A percentile compares a stretch with the other conserved stretches of the same genome.
These are phyloP conservation scores for Erpornis zantholeuca DNA, from an alignment of 2,113 vertebrate species.

Conservation along the genomic window DNA sequence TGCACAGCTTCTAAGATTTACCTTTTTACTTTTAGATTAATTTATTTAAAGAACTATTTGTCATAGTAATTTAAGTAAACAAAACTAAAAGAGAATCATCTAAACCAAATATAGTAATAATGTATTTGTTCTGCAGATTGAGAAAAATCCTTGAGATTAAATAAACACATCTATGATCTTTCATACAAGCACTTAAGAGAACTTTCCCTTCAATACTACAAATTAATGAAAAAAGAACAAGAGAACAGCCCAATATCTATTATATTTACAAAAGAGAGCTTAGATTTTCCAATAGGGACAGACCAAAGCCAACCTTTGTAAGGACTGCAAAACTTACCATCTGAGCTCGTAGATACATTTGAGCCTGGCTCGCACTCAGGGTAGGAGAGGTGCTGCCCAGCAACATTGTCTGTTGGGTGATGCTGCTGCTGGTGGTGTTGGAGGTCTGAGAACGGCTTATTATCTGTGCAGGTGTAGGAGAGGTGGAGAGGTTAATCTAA, in stretches of 20 bases:
- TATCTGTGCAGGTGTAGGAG: slow-evolving; percentile 87
- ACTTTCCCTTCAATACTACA: not conserved
- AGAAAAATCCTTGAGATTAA: not conserved
- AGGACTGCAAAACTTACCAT: slow-evolving; percentile 77
- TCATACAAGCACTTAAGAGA: not conserved
- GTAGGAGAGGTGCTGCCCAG: slow-evolving; percentile 87
- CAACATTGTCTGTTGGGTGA: slow-evolving; percentile 92
- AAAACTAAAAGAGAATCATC: not conserved
- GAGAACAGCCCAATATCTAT: not conserved
- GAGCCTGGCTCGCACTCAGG: slow-evolving; percentile 88
- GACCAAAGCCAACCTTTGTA: not conserved
- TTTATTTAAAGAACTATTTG: not conserved
- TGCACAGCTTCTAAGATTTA: not conserved
- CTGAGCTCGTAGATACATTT: slow-evolving; percentile 95
- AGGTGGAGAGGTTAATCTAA: slow-evolving; percentile 89
- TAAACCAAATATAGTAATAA: not conserved
- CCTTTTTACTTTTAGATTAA: not conserved
- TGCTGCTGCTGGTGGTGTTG: slow-evolving; percentile 82
- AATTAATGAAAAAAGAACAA: not conserved
- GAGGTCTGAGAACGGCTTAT: slow-evolving; percentile 86
- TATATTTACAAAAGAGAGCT: not conserved
- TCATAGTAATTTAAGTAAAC: not conserved
- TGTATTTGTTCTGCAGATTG: not conserved
- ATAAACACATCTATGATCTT: not conserved
- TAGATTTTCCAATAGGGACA: not conserved